Percentiles rank a stretch among this genome's conserved stretches.
Conservation (phyloP, 2,888 invertebrate species). For the Parapristionchus giblindavisi region DNA sequence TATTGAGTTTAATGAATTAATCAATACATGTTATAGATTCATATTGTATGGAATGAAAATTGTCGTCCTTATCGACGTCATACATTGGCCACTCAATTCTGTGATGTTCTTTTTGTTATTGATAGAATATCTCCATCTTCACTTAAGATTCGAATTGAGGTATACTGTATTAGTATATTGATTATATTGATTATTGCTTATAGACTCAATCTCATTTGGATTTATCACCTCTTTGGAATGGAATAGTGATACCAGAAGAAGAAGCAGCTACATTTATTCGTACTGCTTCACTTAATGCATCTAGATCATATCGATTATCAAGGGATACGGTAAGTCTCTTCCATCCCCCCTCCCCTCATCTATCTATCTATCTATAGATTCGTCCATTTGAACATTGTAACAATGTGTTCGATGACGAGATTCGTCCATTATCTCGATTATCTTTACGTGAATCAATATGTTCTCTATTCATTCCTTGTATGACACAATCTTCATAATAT, state of each 20-base stretch:
- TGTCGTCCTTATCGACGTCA: slow-evolving; percentile 91
- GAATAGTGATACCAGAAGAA: slow-evolving; percentile 29
- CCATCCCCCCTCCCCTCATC: background rate
- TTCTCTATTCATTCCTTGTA: slow-evolving; percentile 44
- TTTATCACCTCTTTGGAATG: slow-evolving; percentile 32
- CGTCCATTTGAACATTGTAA: slow-evolving; percentile 62
- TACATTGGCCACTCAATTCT: slow-evolving; percentile 98
- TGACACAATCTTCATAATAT: slow-evolving; percentile 38
- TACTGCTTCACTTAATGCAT: slow-evolving; percentile 28
- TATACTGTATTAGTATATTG: background rate
- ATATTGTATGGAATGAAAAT: slow-evolving; percentile 99
- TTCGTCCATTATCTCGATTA: slow-evolving; percentile 54
- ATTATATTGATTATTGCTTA: background rate
- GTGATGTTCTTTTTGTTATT: slow-evolving; percentile 94
- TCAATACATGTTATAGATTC: slow-evolving; percentile 79
- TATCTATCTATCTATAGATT: background rate
- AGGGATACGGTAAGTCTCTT: slow-evolving; percentile 40
- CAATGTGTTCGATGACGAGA: slow-evolving; percentile 61
- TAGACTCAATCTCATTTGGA: slow-evolving; percentile 30
- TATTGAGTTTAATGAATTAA: background rate
- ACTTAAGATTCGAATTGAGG: slow-evolving; percentile 42
- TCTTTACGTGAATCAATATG: slow-evolving; percentile 44
- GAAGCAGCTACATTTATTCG: slow-evolving; percentile 25
- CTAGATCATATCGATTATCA: slow-evolving; percentile 53
- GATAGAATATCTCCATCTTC: slow-evolving; percentile 82